These are phyloP conservation scores for Leptosomus discolor DNA, from an alignment of 2,113 vertebrate species.

Conservation along the genomic window DNA sequence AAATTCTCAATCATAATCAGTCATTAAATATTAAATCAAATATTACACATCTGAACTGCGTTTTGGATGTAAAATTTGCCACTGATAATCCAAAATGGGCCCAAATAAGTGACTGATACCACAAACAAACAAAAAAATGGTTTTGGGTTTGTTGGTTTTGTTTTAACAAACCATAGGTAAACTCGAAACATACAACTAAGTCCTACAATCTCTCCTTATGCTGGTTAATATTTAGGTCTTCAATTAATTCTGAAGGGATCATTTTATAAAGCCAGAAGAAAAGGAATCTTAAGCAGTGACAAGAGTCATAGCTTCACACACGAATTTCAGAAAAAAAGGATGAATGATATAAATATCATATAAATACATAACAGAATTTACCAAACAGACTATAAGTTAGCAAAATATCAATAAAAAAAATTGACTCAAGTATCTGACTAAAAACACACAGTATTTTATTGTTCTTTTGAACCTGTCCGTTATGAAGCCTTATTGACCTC, in stretches of 20 bases:
- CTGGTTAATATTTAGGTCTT: not conserved
- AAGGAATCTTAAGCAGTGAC: not conserved
- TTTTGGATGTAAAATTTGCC: not conserved
- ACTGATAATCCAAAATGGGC: not conserved
- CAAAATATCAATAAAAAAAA: not conserved
- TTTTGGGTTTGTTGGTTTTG: not conserved
- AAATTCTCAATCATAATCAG: not conserved
- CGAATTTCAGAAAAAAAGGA: not conserved
- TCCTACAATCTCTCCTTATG: not conserved
- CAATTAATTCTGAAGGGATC: not conserved
- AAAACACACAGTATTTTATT: not conserved
- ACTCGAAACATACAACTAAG: not conserved
- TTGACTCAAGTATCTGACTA: not conserved
- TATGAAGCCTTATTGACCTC: not conserved
- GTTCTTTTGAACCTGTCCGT: slow-evolving; percentile 22
- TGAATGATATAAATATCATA: not conserved
- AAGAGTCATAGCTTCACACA: not conserved
- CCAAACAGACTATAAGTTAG: not conserved
- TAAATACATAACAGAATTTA: not conserved
- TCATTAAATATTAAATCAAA: not conserved
- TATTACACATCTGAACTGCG: not conserved
- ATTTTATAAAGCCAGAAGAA: not conserved
- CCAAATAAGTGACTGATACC: not conserved
- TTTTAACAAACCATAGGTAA: not conserved
- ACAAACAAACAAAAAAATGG: not conserved